Evolutionary conservation across 2,888 invertebrate species (phyloP), one percentile per base, ranked within the genome.

Genomic region (Charanyca ferruginea): DNA sequence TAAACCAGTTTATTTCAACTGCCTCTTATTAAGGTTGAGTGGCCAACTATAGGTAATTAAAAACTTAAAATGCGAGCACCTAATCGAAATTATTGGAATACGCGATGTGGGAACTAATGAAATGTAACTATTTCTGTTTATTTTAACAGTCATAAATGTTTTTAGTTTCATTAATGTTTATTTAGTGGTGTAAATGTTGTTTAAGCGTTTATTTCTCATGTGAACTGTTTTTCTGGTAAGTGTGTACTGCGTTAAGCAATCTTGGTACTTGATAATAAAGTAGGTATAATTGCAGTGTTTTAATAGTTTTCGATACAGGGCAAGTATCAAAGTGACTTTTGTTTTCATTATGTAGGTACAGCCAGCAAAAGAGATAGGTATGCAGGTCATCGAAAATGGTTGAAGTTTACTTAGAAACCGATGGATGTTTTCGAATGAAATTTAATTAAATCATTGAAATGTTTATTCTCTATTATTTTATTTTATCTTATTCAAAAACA

Each of bases 31-130:
- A 58, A 62, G 61, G 67, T 78, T 70, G 47, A 70, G 52, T 76
- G 73, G 57, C 66, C 16, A 18, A 23, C 16, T 38, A 42, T 80
- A n/a, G n/a, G n/a, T n/a, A 73, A 80, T 83, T 83, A 80, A 73
- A 83, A 83, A 67, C 49, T 83, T 83, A 80, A 73, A 83, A 83
- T 66, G 52, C 67, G 60, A 64, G 51, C 79, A 65, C 74, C 64
- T 67, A 65, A 72, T 81, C 62, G 64, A 41, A 70, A 66, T 64
- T 55, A 59, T 64, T 65, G 47, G 59, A 65, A 72, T 68, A 71
- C 13, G 35, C 49, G 42, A 70, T 75, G 68, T 71, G 73, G 55
- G 69, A 74, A 64, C 52, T 73, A 69, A 79, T 81, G 61, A 72
- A 73, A 71, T 63, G 66, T 67, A 54, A 67, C 67, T 70, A 62